These are phyloP conservation scores for Nymphicus hollandicus DNA, from an alignment of 2,113 vertebrate genomes.

Conservation along the genomic window DNA sequence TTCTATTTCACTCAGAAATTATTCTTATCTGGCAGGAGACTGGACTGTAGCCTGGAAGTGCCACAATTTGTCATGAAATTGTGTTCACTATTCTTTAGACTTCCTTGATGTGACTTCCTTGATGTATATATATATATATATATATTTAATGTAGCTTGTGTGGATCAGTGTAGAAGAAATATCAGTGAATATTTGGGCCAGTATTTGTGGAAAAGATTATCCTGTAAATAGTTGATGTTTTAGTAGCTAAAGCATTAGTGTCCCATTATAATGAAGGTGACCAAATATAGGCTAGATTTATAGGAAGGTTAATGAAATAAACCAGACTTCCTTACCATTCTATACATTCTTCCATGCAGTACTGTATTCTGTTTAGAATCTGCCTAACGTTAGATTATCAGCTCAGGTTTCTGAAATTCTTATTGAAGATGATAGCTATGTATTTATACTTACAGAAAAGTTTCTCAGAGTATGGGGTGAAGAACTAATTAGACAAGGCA, in stretches of 20 bases:
- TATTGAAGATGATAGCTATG: neutral
- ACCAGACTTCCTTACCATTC: neutral
- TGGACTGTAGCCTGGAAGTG: neutral
- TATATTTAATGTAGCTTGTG: neutral
- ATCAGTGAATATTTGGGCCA: neutral
- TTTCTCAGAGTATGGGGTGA: neutral
- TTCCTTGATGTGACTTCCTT: too few species aligned
- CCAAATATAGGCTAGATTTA: neutral
- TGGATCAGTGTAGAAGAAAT: neutral
- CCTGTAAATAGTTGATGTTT: neutral
- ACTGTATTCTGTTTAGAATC: neutral
- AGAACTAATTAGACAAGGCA: neutral
- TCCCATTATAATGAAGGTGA: neutral
- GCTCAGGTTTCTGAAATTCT: neutral
- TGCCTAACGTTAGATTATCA: neutral
- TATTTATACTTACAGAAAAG: neutral
- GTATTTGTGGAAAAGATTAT: neutral
- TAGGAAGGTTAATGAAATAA: neutral
- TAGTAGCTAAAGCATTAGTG: neutral
- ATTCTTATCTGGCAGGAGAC: neutral
- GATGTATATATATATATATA: too few species aligned
- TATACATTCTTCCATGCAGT: neutral
- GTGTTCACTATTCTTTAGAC: neutral
- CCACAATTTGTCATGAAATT: neutral
- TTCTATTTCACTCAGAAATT: neutral